Evolutionary conservation across 2,797 vertebrate genomes (phyloP).

Genomic region (Limosa lapponica): DNA sequence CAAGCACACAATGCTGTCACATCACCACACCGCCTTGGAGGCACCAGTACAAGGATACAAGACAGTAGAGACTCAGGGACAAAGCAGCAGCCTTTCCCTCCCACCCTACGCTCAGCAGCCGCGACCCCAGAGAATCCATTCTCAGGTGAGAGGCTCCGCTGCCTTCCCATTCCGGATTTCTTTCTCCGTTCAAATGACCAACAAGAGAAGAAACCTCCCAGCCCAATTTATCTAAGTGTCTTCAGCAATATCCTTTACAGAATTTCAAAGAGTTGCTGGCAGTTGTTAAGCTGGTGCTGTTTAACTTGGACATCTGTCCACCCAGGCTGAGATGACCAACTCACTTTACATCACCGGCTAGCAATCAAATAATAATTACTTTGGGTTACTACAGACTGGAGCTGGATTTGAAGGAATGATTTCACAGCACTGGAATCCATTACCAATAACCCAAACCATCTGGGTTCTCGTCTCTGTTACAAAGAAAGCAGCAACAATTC

Average conservation of each 20-base stretch:
- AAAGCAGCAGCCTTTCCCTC: neutral
- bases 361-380: conserved; percentile 68
- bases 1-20: neutral
- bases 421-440: conserved; percentile 68
- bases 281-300: conserved; percentile 46
- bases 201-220: conserved; percentile 24
- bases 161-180: neutral
- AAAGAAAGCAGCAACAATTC: conserved; percentile 64
- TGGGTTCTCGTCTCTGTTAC: conserved; percentile 53
- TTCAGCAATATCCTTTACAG: conserved; percentile 40
- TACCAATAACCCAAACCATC: conserved; percentile 68
- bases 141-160: neutral
- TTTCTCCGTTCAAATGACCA: neutral
- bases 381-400: conserved; percentile 45
- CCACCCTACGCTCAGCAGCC: neutral
- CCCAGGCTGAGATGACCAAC: conserved; percentile 46
- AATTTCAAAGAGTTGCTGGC: conserved; percentile 28
- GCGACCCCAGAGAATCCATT: neutral
- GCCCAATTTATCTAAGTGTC: conserved; percentile 14
- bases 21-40: neutral
- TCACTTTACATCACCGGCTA: conserved; percentile 51
- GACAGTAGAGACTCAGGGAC: neutral
- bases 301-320: conserved; percentile 64
- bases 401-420: conserved; percentile 53
- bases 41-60: neutral